These are phyloP conservation scores for zebrafish (Danio rerio) DNA, from an alignment of 2,113 vertebrate species.

Conservation along the genomic window DNA sequence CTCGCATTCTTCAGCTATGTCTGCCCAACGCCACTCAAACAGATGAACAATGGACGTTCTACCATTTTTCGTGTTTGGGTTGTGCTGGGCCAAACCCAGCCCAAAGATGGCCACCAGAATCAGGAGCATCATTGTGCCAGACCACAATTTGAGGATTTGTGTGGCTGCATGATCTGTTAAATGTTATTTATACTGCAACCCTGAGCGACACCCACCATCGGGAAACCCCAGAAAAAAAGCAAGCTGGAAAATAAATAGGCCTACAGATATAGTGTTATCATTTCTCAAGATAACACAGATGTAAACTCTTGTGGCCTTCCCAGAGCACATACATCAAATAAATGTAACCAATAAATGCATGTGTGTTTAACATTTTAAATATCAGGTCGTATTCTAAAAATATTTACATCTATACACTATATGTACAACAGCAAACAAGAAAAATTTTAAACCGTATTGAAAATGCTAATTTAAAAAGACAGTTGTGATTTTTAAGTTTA, in stretches of 20 bases:
- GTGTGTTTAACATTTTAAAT: neutral
- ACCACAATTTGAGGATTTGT: too few species aligned
- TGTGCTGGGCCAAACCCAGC: slow-evolving; percentile 72
- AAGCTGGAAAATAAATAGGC: neutral
- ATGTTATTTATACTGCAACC: neutral
- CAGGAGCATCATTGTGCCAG: slow-evolving; percentile 41
- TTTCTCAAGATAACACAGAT: neutral
- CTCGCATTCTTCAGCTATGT: slow-evolving; percentile 83
- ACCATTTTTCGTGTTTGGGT: slow-evolving; percentile 54
- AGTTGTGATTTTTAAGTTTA: too few species aligned
- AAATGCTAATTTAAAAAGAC: too few species aligned
- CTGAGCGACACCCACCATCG: neutral
- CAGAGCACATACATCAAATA: neutral
- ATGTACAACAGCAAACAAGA: too few species aligned
- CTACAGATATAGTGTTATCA: neutral
- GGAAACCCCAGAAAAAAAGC: too few species aligned
- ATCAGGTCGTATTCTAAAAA: neutral
- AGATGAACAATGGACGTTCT: slow-evolving; percentile 80
- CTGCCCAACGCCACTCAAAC: slow-evolving; percentile 84
- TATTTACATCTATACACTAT: too few species aligned
- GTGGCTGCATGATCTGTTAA: neutral
- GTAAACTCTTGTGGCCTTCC: neutral
- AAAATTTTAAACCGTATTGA: too few species aligned
- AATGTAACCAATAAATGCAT: too few species aligned
- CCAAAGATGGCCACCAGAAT: slow-evolving; percentile 63